Conservation (phyloP, 1,140 invertebrate species). For the Pantala flavescens region DNA sequence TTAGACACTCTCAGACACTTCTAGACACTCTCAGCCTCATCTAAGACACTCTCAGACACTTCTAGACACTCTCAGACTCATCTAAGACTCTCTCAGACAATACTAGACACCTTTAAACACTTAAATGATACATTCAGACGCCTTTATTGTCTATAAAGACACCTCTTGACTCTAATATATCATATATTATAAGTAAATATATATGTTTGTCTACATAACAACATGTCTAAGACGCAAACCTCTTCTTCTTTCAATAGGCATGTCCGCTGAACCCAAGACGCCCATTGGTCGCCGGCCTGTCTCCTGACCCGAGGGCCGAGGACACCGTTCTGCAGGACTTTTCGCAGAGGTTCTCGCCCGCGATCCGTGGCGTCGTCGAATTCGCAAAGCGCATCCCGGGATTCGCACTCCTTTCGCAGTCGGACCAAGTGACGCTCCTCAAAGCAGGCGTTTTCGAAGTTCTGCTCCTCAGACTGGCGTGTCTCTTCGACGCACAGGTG, state of each 20-base stretch:
- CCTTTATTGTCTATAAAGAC: too few species aligned
- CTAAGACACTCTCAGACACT: too few species aligned
- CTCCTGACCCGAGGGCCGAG: slow-evolving; percentile 48
- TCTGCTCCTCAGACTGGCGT: slow-evolving; percentile 79
- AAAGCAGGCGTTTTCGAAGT: slow-evolving; percentile 94
- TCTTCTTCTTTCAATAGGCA: slow-evolving; percentile 57
- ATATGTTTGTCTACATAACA: too few species aligned
- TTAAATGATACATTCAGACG: too few species aligned
- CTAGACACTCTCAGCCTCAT: too few species aligned
- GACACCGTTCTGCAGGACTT: slow-evolving; percentile 61
- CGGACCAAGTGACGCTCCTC: slow-evolving; percentile 92
- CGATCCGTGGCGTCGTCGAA: slow-evolving; percentile 92
- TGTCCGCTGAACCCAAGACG: slow-evolving; percentile 89
- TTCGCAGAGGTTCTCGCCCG: slow-evolving; percentile 86
- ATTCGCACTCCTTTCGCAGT: slow-evolving; percentile 85
- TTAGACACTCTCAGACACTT: too few species aligned
- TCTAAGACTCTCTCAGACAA: too few species aligned
- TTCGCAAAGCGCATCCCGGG: slow-evolving; percentile 96
- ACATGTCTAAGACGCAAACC: too few species aligned
- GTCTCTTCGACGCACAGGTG: slow-evolving; percentile 78
- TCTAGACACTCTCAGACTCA: too few species aligned
- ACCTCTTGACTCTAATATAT: too few species aligned
- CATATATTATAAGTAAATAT: too few species aligned
- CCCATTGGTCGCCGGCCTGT: slow-evolving; percentile 37
- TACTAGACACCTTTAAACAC: too few species aligned